A percentile compares a stretch with the other conserved stretches of the same genome.
phyloP scores from a whole-genome alignment of 2,113 vertebrate species.

The Plestiodon gilberti region DNA sequence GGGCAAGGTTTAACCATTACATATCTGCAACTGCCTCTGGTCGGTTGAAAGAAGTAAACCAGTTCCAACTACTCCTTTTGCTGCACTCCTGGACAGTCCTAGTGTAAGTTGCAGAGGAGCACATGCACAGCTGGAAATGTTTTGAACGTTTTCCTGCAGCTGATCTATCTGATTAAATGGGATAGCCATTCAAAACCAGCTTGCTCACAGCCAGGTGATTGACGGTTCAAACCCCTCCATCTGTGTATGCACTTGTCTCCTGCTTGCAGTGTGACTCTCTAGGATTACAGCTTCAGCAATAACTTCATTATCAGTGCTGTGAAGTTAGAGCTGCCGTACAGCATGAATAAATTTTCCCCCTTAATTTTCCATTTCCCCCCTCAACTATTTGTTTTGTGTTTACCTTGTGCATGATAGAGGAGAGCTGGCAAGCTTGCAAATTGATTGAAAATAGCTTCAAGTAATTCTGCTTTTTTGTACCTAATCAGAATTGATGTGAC shows the following conservation, averaged over 20 bases:
- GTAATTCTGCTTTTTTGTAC: conserved; percentile 82
- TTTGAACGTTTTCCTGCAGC: neutral
- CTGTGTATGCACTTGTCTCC: neutral
- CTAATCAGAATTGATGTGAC: conserved; percentile 99
- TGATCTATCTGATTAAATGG: neutral
- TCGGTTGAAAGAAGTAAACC: conserved; percentile 33
- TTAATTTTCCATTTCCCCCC: conserved; percentile 33
- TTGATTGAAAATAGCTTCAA: conserved; percentile 72
- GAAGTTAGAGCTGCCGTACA: conserved; percentile 34
- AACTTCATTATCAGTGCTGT: conserved; percentile 63
- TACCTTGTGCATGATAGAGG: conserved; percentile 78
- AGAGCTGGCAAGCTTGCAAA: conserved; percentile 73
- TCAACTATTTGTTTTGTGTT: conserved; percentile 43
- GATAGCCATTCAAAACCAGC: neutral
- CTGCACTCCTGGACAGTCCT: conserved; percentile 19
- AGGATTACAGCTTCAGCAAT: neutral
- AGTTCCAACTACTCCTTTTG: conserved; percentile 54
- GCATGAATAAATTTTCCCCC: conserved; percentile 27
- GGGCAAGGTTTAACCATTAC: conserved; percentile 64
- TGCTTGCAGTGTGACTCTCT: neutral
- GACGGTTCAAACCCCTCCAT: neutral
- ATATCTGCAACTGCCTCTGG: neutral
- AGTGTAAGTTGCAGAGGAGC: neutral
- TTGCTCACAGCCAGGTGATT: conserved; percentile 1
- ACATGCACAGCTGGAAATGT: neutral